A percentile compares a stretch with the other conserved stretches of the same genome.
These are phyloP conservation scores for Anaspis maculata DNA, from an alignment of 2,888 invertebrate genomes.

Conservation along the genomic window DNA sequence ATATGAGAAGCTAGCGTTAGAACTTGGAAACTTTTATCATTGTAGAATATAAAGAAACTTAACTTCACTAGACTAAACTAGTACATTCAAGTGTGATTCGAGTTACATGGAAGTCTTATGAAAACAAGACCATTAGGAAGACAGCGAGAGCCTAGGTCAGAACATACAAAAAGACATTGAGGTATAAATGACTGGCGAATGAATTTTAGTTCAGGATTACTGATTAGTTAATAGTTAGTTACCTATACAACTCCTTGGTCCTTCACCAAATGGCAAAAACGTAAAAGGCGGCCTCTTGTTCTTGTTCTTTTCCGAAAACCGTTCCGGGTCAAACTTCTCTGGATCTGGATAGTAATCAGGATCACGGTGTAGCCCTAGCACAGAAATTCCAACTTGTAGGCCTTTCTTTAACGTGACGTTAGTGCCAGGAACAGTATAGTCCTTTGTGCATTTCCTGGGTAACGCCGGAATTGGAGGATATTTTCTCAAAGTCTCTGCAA, in stretches of 20 bases:
- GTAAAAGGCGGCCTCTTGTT: slow-evolving; percentile 10
- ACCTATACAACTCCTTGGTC: slow-evolving; percentile 23
- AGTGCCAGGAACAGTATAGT: slow-evolving; percentile 29
- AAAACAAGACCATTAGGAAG: too few relatives aligned
- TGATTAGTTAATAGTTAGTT: too few relatives aligned
- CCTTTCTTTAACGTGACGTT: slow-evolving; percentile 31
- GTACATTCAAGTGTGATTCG: too few relatives aligned
- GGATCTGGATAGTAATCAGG: slow-evolving; percentile 29
- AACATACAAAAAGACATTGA: too few relatives aligned
- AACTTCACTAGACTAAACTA: too few relatives aligned
- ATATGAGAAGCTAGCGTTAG: too few relatives aligned
- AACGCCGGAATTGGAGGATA: slow-evolving; percentile 29
- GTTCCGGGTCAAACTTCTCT: slow-evolving; percentile 16
- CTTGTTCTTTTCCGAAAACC: slow-evolving; percentile 20
- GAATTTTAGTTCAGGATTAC: too few relatives aligned
- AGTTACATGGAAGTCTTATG: too few relatives aligned
- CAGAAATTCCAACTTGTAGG: slow-evolving; percentile 23
- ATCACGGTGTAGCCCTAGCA: slow-evolving; percentile 31
- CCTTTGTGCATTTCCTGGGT: slow-evolving; percentile 18
- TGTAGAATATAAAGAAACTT: too few relatives aligned
- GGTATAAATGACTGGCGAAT: too few relatives aligned
- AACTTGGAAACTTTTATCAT: too few relatives aligned
- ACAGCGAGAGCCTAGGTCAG: too few relatives aligned
- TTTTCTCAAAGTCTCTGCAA: slow-evolving; percentile 35
- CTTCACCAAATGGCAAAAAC: slow-evolving; percentile 20